Percentiles rank a stretch among this genome's conserved stretches.
These are phyloP conservation scores for Campaea margaritaria DNA, from an alignment of 2,888 invertebrate species.

Conservation along the genomic window DNA sequence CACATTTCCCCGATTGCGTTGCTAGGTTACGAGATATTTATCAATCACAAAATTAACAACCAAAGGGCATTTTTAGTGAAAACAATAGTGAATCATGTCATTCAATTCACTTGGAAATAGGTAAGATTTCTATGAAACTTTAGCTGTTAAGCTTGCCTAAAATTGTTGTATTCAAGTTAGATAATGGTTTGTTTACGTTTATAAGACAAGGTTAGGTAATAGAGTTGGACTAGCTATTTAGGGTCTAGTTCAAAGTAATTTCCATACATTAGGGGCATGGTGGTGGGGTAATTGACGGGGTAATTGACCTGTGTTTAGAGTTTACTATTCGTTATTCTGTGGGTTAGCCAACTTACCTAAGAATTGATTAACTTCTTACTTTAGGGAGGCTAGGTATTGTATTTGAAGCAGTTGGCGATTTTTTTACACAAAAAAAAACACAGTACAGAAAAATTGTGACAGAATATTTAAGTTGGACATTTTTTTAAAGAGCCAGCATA, in stretches of 20 bases:
- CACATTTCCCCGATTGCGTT: conserved; percentile 64
- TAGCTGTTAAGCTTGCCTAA: conserved; percentile 1
- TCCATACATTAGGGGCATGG: conserved; percentile 46
- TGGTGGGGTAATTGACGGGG: conserved; percentile 53
- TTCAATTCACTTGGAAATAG: conserved; percentile 12
- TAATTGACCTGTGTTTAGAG: conserved; percentile 52
- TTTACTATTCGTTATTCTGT: too few species aligned
- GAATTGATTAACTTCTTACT: too few species aligned
- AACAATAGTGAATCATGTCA: conserved; percentile 45
- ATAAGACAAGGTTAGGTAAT: conserved; percentile 48
- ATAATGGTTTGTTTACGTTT: conserved; percentile 52
- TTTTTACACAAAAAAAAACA: too few species aligned
- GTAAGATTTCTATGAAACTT: conserved; percentile 11
- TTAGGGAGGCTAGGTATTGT: too few species aligned
- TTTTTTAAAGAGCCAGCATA: too few species aligned
- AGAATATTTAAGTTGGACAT: too few species aligned
- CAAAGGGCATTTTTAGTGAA: conserved; percentile 44
- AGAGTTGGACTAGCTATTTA: conserved; percentile 3
- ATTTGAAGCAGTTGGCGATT: too few species aligned
- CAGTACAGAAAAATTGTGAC: too few species aligned
- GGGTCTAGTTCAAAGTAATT: conserved; percentile 40
- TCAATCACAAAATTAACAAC: conserved; percentile 42
- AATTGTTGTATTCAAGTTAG: conserved; percentile 44
- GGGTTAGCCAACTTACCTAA: background rate
- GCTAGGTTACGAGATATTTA: conserved; percentile 67